Evolutionary conservation across 2,797 vertebrate species (phyloP), one percentile per base, ranked within the genome.

Genomic region (Atherinosoma microstoma): DNA sequence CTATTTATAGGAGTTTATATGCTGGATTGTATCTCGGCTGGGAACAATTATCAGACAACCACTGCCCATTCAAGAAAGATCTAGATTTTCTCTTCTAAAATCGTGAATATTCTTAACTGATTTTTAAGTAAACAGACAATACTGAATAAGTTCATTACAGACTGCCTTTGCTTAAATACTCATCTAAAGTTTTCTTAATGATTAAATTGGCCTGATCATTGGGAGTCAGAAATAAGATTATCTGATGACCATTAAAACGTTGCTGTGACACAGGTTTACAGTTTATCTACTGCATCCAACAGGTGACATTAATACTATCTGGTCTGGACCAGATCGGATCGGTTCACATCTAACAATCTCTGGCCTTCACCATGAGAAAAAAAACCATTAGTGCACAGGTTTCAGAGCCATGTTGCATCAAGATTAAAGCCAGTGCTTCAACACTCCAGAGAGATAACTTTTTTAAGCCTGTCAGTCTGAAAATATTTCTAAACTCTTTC

Each of bases 391-490:
- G 58, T 45, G 32, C 36, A 70, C 54, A 72, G 47, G 40, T 74
- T 80, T 79, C 34, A 67, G 49, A 84, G 47, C 36, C 45, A 56
- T 64, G 57, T 71, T 59, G 81, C 58, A 22, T 81, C 54, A 67
- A 1, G 32, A 83, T 91, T 76, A 84, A 77, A 85, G 10, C 11
- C 64, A 79, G 86, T 77, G 67, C 56, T 24, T 82, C 53, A 74
- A 40, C 58, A 24, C 83, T 87, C 83, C 77, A 67, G 68, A 53
- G 84, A 64, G 78, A 78, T 2, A 24, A 67, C 27, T 71, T 83
- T 88, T 45, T 32, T 32, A 91, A 54, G 82, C 80, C 83, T 90
- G 84, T 90, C 88, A 79, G 88, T 91, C 89, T 91, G 85, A 78
- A 93, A 84, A 70, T 24, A 54, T 29, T 79, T 87, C 86, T 86